phyloP scores from a whole-genome alignment of 2,888 invertebrate species.

The Erynnis tages region DNA sequence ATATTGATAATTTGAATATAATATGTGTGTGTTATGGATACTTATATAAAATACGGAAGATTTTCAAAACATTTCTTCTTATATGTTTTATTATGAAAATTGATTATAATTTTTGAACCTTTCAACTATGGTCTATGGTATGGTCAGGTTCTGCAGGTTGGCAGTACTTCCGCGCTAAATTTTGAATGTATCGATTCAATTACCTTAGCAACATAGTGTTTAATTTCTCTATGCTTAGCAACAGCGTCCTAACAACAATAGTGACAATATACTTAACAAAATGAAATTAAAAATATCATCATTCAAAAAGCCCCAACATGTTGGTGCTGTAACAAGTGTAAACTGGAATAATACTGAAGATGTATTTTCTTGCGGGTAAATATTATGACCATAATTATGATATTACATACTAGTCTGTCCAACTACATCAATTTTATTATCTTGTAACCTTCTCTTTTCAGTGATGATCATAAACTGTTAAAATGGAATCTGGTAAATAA shows the following conservation, averaged over 20 bases:
- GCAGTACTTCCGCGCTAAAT: neutral
- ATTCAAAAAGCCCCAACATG: conserved; percentile 88
- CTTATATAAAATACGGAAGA: too few species aligned
- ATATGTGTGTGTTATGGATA: too few species aligned
- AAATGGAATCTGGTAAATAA: conserved; percentile 93
- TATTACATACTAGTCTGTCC: too few species aligned
- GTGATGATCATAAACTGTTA: conserved; percentile 95
- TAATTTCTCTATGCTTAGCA: too few species aligned
- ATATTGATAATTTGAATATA: too few species aligned
- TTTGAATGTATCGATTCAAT: neutral
- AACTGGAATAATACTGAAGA: conserved; percentile 97
- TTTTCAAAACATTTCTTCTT: too few species aligned
- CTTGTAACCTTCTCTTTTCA: conserved; percentile 60
- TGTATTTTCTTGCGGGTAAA: conserved; percentile 93
- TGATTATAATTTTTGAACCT: too few species aligned
- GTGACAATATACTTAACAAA: conserved; percentile 13
- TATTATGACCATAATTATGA: neutral
- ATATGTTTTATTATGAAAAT: too few species aligned
- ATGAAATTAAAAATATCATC: conserved; percentile 93
- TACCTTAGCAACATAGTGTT: conserved; percentile 14
- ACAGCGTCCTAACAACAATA: too few species aligned
- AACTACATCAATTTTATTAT: too few species aligned
- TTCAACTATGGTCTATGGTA: too few species aligned
- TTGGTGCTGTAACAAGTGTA: conserved; percentile 92
- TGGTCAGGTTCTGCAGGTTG: neutral